These are phyloP conservation scores for Neomicropteryx cornuta DNA, from an alignment of 1,140 invertebrate genomes.

Conservation along the genomic window DNA sequence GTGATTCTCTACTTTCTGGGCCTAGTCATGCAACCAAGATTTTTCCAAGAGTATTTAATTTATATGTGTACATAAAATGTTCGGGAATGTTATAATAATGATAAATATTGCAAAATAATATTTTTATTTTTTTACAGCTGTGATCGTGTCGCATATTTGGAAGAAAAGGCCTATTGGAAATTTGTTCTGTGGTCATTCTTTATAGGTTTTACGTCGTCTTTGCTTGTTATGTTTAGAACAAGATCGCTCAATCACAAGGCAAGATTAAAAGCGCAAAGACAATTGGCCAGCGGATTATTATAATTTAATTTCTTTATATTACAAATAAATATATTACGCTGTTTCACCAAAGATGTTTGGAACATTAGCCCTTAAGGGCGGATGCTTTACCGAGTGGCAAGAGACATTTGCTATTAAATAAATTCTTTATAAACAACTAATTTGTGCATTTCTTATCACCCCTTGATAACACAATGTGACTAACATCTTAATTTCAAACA, in stretches of 20 bases:
- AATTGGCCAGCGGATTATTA: conserved; percentile 34
- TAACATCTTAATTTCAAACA: no score
- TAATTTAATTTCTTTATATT: conserved; percentile 9
- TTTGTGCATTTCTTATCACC: neutral
- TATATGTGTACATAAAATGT: no score
- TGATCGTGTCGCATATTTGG: conserved; percentile 56
- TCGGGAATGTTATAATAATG: neutral
- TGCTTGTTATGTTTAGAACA: conserved; percentile 32
- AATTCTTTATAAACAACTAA: neutral
- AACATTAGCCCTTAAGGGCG: neutral
- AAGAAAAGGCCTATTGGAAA: conserved; percentile 71
- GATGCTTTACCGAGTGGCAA: neutral
- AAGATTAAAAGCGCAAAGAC: conserved; percentile 28
- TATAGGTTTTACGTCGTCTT: conserved; percentile 47
- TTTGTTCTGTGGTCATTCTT: conserved; percentile 68
- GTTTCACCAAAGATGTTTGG: conserved; percentile 1
- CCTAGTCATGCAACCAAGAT: neutral
- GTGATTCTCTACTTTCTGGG: neutral
- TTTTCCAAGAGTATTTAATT: no score
- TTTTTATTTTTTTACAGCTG: conserved; percentile 38
- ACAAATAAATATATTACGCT: conserved; percentile 3
- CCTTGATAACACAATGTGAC: neutral
- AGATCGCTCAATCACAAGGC: conserved; percentile 32
- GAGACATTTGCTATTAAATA: neutral
- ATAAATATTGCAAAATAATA: neutral